Evolutionary conservation across 2,888 invertebrate genomes (phyloP).

Genomic region (Caenorhabditis japonica): DNA sequence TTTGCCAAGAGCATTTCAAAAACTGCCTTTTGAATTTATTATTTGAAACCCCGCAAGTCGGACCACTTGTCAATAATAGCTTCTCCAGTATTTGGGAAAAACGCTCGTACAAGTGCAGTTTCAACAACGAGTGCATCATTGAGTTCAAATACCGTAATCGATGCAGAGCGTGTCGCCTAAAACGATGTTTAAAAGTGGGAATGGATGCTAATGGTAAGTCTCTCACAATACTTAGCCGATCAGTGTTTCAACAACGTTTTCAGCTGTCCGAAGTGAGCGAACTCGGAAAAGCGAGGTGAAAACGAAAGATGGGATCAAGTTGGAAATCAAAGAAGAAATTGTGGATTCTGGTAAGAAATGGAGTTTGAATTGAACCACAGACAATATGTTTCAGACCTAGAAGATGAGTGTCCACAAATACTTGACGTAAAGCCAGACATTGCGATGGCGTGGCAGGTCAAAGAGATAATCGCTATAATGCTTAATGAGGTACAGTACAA

Average conservation of each 20-base stretch:
- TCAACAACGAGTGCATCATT: constrained; percentile 44
- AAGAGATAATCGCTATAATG: constrained; percentile 12
- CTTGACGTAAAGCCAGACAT: constrained; percentile 29
- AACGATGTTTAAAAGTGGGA: constrained; percentile 43
- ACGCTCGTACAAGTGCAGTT: constrained; percentile 46
- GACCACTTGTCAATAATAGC: no score
- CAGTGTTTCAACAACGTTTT: constrained; percentile 3
- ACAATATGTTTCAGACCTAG: constrained; percentile 13
- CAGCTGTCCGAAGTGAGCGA: constrained; percentile 47
- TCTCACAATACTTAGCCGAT: not conserved
- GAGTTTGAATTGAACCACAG: no score
- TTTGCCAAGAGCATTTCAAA: no score
- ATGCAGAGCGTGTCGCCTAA: constrained; percentile 54
- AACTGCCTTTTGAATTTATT: no score
- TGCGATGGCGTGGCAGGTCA: constrained; percentile 7
- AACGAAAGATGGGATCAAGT: constrained; percentile 5
- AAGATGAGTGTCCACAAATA: constrained; percentile 29
- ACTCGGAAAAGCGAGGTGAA: constrained; percentile 3
- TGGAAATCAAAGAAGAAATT: constrained; percentile 22
- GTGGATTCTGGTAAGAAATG: not conserved
- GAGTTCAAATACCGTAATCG: constrained; percentile 57
- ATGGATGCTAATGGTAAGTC: constrained; percentile 51
- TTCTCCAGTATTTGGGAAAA: constrained; percentile 53
- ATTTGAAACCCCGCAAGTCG: no score
- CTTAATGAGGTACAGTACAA: not conserved